Evolutionary conservation across 1,140 invertebrate species (phyloP).

Genomic region (Zaprionus taronus): DNA sequence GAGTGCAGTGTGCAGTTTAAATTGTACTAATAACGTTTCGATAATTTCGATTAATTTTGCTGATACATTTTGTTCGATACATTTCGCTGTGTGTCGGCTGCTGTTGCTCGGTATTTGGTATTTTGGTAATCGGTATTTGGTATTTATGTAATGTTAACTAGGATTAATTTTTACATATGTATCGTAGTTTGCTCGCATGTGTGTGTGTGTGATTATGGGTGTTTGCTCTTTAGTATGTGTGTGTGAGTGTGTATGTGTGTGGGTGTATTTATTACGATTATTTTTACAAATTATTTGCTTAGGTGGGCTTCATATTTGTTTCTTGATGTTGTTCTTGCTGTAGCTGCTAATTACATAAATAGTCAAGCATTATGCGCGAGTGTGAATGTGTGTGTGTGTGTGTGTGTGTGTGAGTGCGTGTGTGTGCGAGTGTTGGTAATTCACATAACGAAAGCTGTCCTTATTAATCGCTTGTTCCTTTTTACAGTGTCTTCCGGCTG

Average conservation of each 20-base stretch:
- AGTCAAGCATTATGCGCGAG: conserved; percentile 64
- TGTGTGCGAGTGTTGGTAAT: conserved; percentile 39
- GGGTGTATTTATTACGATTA: conserved; percentile 53
- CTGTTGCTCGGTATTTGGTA: conserved; percentile 37
- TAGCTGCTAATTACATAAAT: conserved; percentile 65
- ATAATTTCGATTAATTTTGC: conserved; percentile 32
- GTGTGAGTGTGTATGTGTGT: conserved; percentile 9
- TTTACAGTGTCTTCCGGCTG: conserved; percentile 70
- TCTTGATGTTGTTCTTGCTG: conserved; percentile 62
- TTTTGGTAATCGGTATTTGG: conserved; percentile 34
- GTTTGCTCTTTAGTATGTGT: conserved; percentile 5
- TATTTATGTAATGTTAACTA: conserved; percentile 39
- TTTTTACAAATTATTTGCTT: conserved; percentile 79
- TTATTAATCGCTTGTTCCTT: conserved; percentile 64
- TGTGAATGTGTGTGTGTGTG: conserved; percentile 29
- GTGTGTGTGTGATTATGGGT: conserved; percentile 12
- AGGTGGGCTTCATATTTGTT: conserved; percentile 82
- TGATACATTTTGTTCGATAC: conserved; percentile 37
- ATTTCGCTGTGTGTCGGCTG: conserved; percentile 10
- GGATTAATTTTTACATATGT: conserved; percentile 57
- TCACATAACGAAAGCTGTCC: conserved; percentile 66
- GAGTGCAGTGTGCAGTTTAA: conserved; percentile 81
- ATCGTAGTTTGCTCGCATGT: conserved; percentile 21
- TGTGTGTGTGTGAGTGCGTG: conserved; percentile 33
- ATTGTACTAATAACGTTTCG: conserved; percentile 76